Evolutionary conservation across 2,797 vertebrate genomes (phyloP).

Genomic region (Falco columbarius): DNA sequence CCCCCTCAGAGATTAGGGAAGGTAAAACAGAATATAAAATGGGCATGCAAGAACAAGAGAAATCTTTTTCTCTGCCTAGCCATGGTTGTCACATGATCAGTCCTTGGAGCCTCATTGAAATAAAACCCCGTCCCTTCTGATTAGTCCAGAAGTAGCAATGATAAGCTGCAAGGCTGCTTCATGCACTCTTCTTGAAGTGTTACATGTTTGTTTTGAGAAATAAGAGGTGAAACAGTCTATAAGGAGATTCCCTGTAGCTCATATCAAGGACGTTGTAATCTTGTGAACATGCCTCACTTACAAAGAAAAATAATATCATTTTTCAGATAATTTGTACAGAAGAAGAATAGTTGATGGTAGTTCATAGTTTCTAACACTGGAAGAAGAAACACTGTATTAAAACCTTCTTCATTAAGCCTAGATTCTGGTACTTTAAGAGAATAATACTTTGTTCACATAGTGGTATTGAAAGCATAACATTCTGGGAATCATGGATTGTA

Average conservation of each 20-base stretch:
- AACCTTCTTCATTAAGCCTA: background rate
- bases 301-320: background rate
- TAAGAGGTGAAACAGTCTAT: background rate
- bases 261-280: background rate
- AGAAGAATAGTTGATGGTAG: background rate
- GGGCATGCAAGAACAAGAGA: background rate
- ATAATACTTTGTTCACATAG: background rate
- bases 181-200: background rate
- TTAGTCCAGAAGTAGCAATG: background rate
- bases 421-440: background rate
- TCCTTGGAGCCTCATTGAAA: background rate
- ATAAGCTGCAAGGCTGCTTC: background rate
- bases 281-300: background rate
- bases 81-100: background rate
- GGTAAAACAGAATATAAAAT: background rate
- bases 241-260: background rate
- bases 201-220: background rate
- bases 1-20: background rate
- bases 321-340: background rate
- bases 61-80: background rate
- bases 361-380: background rate
- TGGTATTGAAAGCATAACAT: background rate
- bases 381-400: background rate
- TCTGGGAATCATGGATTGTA: background rate
- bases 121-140: background rate